Evolutionary conservation across 1,140 invertebrate species (phyloP).

Genomic region (Tribolium castaneum): DNA sequence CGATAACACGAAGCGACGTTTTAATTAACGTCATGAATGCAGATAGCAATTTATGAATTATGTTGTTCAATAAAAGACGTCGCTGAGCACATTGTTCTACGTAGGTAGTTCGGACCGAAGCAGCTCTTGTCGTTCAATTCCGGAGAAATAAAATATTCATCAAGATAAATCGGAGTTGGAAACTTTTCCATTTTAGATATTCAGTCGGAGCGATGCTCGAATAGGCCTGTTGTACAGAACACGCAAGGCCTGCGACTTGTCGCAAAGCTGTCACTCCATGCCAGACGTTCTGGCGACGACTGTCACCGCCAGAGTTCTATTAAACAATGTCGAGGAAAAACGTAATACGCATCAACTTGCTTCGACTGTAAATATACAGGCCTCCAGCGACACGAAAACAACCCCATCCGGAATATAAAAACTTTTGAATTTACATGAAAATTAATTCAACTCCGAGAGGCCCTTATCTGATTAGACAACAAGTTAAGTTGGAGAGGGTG

Average conservation of each 20-base stretch:
- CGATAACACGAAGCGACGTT: conserved; percentile 30
- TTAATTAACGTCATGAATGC: conserved; percentile 43
- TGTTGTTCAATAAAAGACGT: conserved; percentile 38
- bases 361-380: conserved; percentile 43
- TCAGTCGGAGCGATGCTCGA: conserved; percentile 37
- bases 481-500: conserved; percentile 19
- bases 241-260: conserved; percentile 24
- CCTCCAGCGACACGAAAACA: conserved; percentile 40
- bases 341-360: conserved; percentile 41
- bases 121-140: conserved; percentile 39
- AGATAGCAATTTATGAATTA: conserved; percentile 37
- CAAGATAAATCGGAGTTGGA: conserved; percentile 42
- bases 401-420: conserved; percentile 43
- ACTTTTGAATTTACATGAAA: conserved; percentile 46
- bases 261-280: conserved; percentile 36
- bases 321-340: conserved; percentile 49
- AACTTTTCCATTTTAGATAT: conserved; percentile 50
- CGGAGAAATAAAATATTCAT: conserved; percentile 48
- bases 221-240: conserved; percentile 17
- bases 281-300: conserved; percentile 41
- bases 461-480: conserved; percentile 43
- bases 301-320: conserved; percentile 49
- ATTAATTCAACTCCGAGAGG: conserved; percentile 42
- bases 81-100: conserved; percentile 29
- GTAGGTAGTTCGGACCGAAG: conserved; percentile 33